Base-by-base conservation (phyloP, 2,113 vertebrate genomes). In the Lasiurus borealis region DNA sequence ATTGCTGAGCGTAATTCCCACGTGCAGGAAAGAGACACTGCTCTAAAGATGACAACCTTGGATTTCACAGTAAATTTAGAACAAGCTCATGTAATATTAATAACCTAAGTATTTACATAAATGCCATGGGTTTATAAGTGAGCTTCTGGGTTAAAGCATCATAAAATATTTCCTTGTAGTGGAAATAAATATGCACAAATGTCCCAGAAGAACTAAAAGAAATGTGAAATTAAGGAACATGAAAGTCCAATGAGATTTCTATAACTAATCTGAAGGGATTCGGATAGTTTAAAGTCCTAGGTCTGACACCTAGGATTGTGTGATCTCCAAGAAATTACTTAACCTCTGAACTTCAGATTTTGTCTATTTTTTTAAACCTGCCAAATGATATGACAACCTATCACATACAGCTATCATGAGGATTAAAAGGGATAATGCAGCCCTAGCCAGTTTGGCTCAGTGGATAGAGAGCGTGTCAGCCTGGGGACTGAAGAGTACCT, bases 11-110 rank as follows among this genome's bases (percentile, higher is more conserved):
- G n/a, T 27, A 21, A 14, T 88, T 85, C 84, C 73, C 81, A 25
- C 88, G 40, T 34, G 7, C 0, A 11, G 50, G 78, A 91, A 14
- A 50, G 78, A 88, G 95, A 91, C 34, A 54, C 18, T 8, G 66
- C 48, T 80, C 72, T 81, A 11, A 71, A 84, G 59, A 85, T 71
- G 90, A 88, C 54, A 57, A 34, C 46, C 72, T 91, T 89, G 93
- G 34, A 15, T 66, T 93, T 81, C 46, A 31, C 23, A 23, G 71
- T 71, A 75, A 81, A 88, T 85, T 57, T 66, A 29, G n/a, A 77
- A 57, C 27, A 76, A 15, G 46, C 59, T 89, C 66, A 34, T 59
- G 73, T 40, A 62, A 34, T 36, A 84, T 90, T 69, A 78, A 90
- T 85, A 34, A 73, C 25, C 2, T 50, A 36, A 52, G 64, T 31